Conservation (phyloP, 2,797 vertebrate species). For the Myotis daubentonii region DNA sequence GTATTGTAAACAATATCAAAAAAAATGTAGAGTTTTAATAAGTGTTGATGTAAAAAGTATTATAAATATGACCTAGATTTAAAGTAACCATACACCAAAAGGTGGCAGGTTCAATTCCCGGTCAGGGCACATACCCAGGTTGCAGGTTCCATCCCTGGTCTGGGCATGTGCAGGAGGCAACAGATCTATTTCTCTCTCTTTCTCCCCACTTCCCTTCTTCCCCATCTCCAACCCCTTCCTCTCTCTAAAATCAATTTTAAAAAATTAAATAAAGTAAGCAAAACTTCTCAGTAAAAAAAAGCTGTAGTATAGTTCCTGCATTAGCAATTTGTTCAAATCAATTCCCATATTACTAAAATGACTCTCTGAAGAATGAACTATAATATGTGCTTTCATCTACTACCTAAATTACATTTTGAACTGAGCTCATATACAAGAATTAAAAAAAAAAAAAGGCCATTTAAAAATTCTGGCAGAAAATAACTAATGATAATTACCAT, state of each 20-base stretch:
- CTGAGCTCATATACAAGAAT: neutral
- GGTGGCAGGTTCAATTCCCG: neutral
- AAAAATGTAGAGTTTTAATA: neutral
- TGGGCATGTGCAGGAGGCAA: too few relatives aligned
- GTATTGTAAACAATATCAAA: neutral
- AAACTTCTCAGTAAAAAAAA: slow-evolving; percentile 8
- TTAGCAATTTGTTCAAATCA: slow-evolving; percentile 12
- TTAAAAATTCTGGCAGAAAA: slow-evolving; percentile 16
- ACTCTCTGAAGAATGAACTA: neutral
- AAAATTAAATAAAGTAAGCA: neutral
- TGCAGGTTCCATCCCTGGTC: too few relatives aligned
- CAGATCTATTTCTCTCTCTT: too few relatives aligned
- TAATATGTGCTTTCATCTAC: slow-evolving; percentile 1
- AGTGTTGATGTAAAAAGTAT: neutral
- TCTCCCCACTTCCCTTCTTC: too few relatives aligned
- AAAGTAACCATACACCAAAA: neutral
- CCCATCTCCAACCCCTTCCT: too few relatives aligned
- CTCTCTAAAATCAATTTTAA: neutral
- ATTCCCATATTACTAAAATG: neutral
- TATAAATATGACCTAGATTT: neutral
- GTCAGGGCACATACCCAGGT: neutral
- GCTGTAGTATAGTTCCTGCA: neutral
- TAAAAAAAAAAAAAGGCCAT: neutral
- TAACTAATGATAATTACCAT: slow-evolving; percentile 28
- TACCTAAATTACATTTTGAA: slow-evolving; percentile 24